These are phyloP conservation scores for Dendrophyllia cribrosa DNA, from an alignment of 64 coral and sea anemone genomes.

Conservation along the genomic window DNA sequence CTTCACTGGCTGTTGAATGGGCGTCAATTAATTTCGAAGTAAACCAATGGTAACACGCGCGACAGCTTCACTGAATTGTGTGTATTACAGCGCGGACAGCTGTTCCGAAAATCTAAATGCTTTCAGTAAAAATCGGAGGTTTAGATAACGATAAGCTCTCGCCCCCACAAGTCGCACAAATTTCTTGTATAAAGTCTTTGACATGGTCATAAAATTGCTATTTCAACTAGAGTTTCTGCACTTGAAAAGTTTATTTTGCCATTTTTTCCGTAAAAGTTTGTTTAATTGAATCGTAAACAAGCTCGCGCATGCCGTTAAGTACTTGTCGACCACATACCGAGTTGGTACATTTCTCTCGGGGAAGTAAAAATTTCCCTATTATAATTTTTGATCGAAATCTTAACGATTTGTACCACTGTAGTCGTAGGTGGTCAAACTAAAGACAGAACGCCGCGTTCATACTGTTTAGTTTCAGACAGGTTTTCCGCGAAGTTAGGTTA, in stretches of 20 bases:
- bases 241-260: neutral
- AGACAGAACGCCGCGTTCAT: no score
- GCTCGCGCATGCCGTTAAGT: neutral
- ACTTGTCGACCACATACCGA: slow-evolving; percentile 15
- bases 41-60: slow-evolving; percentile 12
- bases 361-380: neutral
- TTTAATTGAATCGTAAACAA: slow-evolving; percentile 22
- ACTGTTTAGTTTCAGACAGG: no score
- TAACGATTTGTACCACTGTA: no score
- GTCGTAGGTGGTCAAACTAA: no score
- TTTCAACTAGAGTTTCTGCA: neutral
- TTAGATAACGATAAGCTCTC: neutral
- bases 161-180: neutral
- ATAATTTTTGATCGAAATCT: neutral
- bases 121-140: neutral
- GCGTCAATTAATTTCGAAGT: slow-evolving; percentile 35
- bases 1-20: slow-evolving; percentile 15
- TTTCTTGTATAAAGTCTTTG: neutral
- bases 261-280: neutral
- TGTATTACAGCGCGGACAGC: neutral
- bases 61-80: neutral
- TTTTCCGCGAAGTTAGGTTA: neutral
- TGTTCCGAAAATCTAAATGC: neutral
- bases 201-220: neutral
- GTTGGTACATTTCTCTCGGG: neutral